Evolutionary conservation across 2,888 invertebrate genomes (phyloP).

Genomic region (Clunio marinus): DNA sequence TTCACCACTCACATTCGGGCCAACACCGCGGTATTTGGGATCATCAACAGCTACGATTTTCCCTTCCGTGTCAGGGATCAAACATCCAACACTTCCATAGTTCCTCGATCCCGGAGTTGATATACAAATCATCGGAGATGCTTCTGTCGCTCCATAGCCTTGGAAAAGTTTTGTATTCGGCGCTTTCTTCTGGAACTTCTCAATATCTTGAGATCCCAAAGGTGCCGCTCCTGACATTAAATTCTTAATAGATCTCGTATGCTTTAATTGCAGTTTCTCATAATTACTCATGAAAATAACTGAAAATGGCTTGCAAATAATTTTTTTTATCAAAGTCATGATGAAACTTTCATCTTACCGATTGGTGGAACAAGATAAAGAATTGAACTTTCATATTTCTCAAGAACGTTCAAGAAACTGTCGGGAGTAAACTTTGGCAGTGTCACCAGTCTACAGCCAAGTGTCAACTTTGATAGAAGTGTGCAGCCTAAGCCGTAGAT

Average conservation of each 20-base stretch:
- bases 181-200: constrained; percentile 60
- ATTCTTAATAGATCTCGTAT: constrained; percentile 40
- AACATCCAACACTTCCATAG: constrained; percentile 54
- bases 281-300: constrained; percentile 53
- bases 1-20: constrained; percentile 66
- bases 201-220: constrained; percentile 47
- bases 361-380: constrained; percentile 79
- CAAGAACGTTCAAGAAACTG: constrained; percentile 60
- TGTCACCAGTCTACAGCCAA: constrained; percentile 64
- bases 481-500: constrained; percentile 68
- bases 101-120: constrained; percentile 45
- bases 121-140: constrained; percentile 58
- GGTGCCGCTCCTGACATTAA: constrained; percentile 51
- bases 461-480: constrained; percentile 56
- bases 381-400: constrained; percentile 59
- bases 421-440: constrained; percentile 71
- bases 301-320: constrained; percentile 47
- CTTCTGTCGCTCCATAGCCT: constrained; percentile 63
- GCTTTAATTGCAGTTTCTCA: constrained; percentile 51
- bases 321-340: not conserved
- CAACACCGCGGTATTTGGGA: constrained; percentile 51
- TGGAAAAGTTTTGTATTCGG: constrained; percentile 60
- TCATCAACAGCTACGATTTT: constrained; percentile 59
- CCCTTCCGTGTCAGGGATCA: constrained; percentile 59
- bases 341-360: constrained; percentile 51